Conservation (phyloP, 92 coral and sea anemone species). For the Pocillopora grandis region DNA sequence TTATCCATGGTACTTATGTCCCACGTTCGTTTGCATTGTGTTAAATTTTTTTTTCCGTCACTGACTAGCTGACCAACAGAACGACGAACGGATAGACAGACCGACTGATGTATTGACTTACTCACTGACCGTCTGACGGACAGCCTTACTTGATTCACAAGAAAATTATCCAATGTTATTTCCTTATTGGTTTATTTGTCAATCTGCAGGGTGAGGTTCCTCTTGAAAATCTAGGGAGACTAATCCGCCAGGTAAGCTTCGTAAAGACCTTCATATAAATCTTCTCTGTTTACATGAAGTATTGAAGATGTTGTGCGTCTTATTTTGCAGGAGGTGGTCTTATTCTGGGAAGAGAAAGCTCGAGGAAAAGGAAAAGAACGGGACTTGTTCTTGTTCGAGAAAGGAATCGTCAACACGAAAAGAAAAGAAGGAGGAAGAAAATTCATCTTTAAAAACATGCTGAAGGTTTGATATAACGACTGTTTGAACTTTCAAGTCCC, state of each 20-base stretch:
- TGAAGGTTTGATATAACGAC: conserved; percentile 60
- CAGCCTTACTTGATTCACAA: not conserved
- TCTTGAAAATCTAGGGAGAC: conserved; percentile 85
- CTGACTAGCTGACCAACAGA: conserved; percentile 33
- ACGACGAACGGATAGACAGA: not conserved
- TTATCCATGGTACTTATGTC: too few relatives aligned
- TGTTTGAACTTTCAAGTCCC: too few relatives aligned
- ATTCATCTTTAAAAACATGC: conserved; percentile 80
- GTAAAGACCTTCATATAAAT: not conserved
- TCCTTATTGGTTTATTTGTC: not conserved
- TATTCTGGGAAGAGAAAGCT: conserved; percentile 96
- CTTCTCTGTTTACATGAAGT: not conserved
- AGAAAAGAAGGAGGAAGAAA: conserved; percentile 86
- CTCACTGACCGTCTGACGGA: conserved; percentile 19
- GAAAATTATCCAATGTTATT: not conserved
- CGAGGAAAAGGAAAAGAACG: conserved; percentile 98
- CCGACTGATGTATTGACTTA: conserved; percentile 9
- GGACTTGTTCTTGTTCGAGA: conserved; percentile 90
- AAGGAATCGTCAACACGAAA: conserved; percentile 91
- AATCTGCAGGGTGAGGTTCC: conserved; percentile 83
- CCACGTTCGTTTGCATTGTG: not conserved
- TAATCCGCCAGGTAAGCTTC: conserved; percentile 76
- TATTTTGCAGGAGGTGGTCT: conserved; percentile 74
- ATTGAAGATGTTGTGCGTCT: not conserved
- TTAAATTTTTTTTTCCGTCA: not conserved